Evolutionary conservation across 1,140 invertebrate genomes (phyloP).

Genomic region (Drosophila bocqueti): DNA sequence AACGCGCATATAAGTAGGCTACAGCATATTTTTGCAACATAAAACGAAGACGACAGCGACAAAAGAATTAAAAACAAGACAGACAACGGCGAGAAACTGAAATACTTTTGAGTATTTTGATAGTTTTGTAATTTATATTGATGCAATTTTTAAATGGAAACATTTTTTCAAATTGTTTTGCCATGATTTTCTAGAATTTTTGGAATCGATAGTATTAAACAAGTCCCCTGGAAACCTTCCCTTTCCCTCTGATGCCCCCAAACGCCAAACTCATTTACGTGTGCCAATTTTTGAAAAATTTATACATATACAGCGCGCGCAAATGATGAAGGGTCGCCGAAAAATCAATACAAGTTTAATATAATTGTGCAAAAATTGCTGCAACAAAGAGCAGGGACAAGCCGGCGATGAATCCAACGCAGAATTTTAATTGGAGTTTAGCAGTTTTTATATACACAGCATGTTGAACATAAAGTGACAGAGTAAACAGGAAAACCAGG

Average conservation of each 20-base stretch:
- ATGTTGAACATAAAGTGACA: constrained; percentile 47
- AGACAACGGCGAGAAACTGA: constrained; percentile 29
- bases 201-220: constrained; percentile 54
- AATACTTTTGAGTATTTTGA: constrained; percentile 54
- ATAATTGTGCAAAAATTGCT: constrained; percentile 42
- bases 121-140: constrained; percentile 52
- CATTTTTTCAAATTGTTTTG: constrained; percentile 55
- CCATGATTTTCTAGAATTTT: constrained; percentile 60
- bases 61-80: constrained; percentile 10
- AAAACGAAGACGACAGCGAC: constrained; percentile 9
- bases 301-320: constrained; percentile 58
- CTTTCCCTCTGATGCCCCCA: constrained; percentile 2
- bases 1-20: constrained; percentile 53
- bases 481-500: constrained; percentile 75
- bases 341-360: constrained; percentile 48
- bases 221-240: constrained; percentile 3
- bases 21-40: constrained; percentile 46
- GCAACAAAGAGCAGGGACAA: constrained; percentile 9
- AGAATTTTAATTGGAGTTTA: constrained; percentile 49
- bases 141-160: constrained; percentile 56
- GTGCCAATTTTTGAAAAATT: constrained; percentile 70
- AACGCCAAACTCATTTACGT: constrained; percentile 49
- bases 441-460: constrained; percentile 60
- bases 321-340: constrained; percentile 16
- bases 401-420: constrained; percentile 1